These are phyloP conservation scores for Phaethon lepturus DNA, from an alignment of 2,113 vertebrate genomes.

Conservation along the genomic window DNA sequence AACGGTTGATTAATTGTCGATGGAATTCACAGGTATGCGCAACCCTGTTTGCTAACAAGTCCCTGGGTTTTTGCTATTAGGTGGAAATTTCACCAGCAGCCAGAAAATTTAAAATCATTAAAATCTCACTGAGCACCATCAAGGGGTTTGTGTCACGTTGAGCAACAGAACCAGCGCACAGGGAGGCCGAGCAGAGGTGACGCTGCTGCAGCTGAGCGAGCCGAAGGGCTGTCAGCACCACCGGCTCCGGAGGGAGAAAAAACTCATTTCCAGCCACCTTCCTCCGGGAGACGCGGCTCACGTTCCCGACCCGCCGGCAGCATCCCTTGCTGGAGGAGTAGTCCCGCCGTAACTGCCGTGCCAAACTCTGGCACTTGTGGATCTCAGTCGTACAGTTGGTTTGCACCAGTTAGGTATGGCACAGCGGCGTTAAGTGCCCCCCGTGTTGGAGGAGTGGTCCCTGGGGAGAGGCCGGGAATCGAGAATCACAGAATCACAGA, in stretches of 20 bases:
- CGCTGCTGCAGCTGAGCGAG: neutral
- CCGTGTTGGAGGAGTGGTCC: neutral
- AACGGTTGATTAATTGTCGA: neutral
- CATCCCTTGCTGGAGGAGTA: neutral
- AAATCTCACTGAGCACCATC: neutral
- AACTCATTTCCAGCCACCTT: neutral
- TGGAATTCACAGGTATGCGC: neutral
- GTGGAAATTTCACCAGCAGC: neutral
- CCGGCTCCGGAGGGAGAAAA: neutral
- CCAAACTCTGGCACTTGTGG: neutral
- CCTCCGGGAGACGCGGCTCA: neutral
- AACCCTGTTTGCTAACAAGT: neutral
- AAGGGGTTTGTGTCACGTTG: neutral
- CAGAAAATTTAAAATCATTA: neutral
- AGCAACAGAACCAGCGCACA: neutral
- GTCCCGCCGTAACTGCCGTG: neutral
- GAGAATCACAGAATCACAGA: neutral
- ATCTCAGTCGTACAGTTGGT: rapidly evolving
- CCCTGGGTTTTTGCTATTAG: neutral
- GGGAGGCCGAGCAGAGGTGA: neutral
- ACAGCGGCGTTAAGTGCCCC: rapidly evolving
- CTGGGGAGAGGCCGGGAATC: neutral
- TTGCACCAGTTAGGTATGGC: neutral
- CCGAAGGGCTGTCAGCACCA: neutral
- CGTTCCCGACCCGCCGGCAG: rapidly evolving